These are phyloP conservation scores for Habrosyne pyritoides DNA, from an alignment of 2,888 invertebrate species.

Conservation along the genomic window DNA sequence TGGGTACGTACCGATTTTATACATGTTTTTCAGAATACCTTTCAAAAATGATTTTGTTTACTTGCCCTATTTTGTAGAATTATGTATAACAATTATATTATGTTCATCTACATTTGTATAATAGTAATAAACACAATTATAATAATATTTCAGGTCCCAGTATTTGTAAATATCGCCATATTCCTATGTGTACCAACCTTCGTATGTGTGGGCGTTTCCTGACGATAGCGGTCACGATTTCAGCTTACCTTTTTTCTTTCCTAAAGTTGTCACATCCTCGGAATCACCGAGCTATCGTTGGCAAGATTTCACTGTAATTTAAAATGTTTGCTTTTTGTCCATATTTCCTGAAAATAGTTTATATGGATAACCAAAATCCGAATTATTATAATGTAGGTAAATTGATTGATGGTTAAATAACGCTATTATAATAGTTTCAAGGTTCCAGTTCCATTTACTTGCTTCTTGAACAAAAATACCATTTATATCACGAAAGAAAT, in stretches of 20 bases:
- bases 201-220: not conserved
- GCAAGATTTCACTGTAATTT: slow-evolving; percentile 24
- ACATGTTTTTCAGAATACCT: not conserved
- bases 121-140: too few relatives aligned
- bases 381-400: not conserved
- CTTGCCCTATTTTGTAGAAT: too few relatives aligned
- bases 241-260: not conserved
- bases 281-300: slow-evolving; percentile 19
- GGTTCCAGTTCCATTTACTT: too few relatives aligned
- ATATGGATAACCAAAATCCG: too few relatives aligned
- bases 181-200: not conserved
- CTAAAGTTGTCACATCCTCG: slow-evolving; percentile 13
- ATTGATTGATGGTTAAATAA: not conserved
- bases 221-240: not conserved
- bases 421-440: too few relatives aligned
- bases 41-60: too few relatives aligned
- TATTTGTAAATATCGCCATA: slow-evolving; percentile 4
- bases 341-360: slow-evolving; percentile 13
- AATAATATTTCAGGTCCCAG: too few relatives aligned
- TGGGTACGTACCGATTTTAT: not conserved
- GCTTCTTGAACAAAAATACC: not conserved
- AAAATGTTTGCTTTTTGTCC: slow-evolving; percentile 27
- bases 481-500: not conserved
- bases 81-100: too few relatives aligned
- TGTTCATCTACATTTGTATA: too few relatives aligned